phyloP scores from a whole-genome alignment of 2,113 vertebrate species.

The Pseudopodoces humilis region DNA sequence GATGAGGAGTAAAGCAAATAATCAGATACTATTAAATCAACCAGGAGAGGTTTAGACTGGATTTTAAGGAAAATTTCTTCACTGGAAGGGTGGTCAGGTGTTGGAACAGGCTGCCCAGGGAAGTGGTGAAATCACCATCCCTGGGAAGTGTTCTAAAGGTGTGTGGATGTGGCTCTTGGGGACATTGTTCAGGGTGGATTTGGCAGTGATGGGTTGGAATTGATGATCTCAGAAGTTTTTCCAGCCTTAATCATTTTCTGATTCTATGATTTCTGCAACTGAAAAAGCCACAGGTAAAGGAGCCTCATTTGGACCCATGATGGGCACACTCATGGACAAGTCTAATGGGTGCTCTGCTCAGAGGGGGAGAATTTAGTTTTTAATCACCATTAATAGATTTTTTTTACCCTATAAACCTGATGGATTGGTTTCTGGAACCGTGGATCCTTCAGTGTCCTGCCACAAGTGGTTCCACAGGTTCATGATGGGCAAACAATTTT shows the following conservation, averaged over 20 bases:
- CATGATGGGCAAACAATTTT: not conserved
- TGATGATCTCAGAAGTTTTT: not conserved
- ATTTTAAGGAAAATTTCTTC: not conserved
- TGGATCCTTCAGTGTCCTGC: not conserved
- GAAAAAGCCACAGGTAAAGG: not conserved
- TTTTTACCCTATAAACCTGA: not conserved
- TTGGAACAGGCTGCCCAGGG: not conserved
- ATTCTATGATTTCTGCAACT: not conserved
- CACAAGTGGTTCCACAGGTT: not conserved
- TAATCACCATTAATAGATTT: not conserved
- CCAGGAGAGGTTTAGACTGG: not conserved
- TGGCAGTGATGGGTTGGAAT: not conserved
- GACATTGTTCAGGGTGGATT: not conserved
- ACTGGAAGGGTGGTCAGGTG: not conserved
- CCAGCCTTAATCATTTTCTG: not conserved
- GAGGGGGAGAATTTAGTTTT: not conserved
- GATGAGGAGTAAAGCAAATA: not conserved
- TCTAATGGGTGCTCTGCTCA: accelerated
- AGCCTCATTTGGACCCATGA: not conserved
- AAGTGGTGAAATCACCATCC: not conserved
- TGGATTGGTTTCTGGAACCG: not conserved
- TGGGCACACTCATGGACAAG: not conserved
- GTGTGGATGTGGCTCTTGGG: not conserved
- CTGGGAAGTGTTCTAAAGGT: not conserved
- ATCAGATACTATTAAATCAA: not conserved